Percentiles rank a stretch among this genome's conserved stretches.
Conservation (phyloP, 1,140 invertebrate species). For the Cotesia vestalis region DNA sequence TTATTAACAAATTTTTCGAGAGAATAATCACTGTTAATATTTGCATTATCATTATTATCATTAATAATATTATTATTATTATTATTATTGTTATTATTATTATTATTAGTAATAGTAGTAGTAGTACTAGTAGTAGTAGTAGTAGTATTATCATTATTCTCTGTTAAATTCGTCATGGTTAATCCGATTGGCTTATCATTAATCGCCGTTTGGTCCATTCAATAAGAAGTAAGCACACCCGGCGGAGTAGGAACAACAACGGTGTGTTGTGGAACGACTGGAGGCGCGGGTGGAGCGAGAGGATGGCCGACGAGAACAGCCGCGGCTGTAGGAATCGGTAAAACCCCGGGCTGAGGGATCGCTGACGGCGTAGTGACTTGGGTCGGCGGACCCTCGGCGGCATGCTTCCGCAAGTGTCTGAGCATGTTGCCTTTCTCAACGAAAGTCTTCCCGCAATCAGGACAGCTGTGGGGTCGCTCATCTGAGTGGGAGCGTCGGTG, state of each 20-base stretch:
- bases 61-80: too few species aligned
- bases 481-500: conserved; percentile 90
- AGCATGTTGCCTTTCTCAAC: conserved; percentile 80
- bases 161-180: background rate
- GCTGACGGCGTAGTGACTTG: conserved; percentile 59
- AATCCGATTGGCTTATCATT: conserved; percentile 12
- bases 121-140: background rate
- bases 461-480: conserved; percentile 81
- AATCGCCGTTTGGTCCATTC: conserved; percentile 39
- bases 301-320: conserved; percentile 63
- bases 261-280: conserved; percentile 62
- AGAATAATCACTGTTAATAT: background rate
- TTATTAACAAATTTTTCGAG: conserved; percentile 12
- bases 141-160: too few species aligned
- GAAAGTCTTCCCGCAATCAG: conserved; percentile 81
- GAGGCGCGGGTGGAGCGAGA: conserved; percentile 56
- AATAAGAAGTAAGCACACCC: conserved; percentile 62
- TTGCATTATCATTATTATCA: too few species aligned
- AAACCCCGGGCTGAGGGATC: conserved; percentile 56
- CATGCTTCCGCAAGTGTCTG: conserved; percentile 69
- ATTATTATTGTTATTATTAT: too few species aligned
- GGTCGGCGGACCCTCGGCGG: conserved; percentile 61
- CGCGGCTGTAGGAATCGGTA: conserved; percentile 40
- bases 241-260: conserved; percentile 64
- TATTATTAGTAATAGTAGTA: too few species aligned